These are phyloP conservation scores for Oreortyx pictus DNA, from an alignment of 2,797 vertebrate genomes.

Conservation along the genomic window DNA sequence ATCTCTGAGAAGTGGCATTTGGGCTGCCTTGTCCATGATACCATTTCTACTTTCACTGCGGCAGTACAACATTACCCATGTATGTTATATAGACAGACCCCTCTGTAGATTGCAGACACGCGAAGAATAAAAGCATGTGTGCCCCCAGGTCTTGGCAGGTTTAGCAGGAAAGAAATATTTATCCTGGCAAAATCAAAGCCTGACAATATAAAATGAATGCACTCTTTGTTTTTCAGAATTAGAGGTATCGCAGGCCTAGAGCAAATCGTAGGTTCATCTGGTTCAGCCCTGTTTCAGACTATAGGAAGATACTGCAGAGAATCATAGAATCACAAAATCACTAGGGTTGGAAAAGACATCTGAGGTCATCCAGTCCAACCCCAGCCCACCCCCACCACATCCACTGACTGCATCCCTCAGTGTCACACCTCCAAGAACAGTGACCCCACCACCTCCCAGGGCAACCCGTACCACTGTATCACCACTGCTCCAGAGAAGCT, in stretches of 20 bases:
- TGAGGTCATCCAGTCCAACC: no score
- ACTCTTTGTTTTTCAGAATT: slow-evolving; percentile 1
- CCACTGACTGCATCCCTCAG: no score
- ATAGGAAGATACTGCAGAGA: not conserved
- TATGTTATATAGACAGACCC: not conserved
- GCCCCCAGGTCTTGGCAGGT: slow-evolving; percentile 28
- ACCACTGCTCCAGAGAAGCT: no score
- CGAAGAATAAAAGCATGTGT: not conserved
- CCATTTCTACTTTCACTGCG: not conserved
- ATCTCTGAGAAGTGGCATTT: not conserved
- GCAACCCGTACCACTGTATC: no score
- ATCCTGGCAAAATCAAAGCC: slow-evolving; percentile 29
- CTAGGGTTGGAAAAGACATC: no score
- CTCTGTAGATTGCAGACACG: not conserved
- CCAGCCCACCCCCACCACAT: no score
- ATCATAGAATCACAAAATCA: no score
- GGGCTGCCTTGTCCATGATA: not conserved
- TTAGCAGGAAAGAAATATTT: slow-evolving; percentile 39
- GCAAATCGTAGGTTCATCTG: rapidly evolving
- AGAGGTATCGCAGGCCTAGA: not conserved
- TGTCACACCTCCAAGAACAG: no score
- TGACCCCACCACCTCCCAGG: no score
- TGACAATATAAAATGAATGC: slow-evolving; percentile 34
- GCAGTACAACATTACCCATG: rapidly evolving
- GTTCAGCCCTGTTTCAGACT: not conserved